Evolutionary conservation across 2,888 invertebrate species (phyloP).

Genomic region (Bursaphelenchus okinawaensis): DNA sequence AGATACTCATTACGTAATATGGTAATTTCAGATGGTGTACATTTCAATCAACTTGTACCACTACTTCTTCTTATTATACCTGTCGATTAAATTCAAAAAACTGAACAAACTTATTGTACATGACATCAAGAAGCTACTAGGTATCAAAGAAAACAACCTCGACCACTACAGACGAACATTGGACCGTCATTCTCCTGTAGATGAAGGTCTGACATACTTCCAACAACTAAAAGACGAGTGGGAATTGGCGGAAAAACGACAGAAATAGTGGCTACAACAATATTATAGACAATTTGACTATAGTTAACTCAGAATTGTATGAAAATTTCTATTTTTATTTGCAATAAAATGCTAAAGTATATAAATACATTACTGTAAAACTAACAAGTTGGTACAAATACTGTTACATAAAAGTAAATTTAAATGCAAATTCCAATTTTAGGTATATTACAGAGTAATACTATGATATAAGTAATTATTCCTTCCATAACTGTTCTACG

Average conservation of each 20-base stretch:
- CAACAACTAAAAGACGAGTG: not conserved
- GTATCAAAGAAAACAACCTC: not conserved
- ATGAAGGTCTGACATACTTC: not conserved
- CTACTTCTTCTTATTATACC: not conserved
- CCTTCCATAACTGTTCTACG: constrained; percentile 29
- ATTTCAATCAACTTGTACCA: not conserved
- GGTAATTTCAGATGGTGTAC: not conserved
- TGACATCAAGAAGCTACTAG: not conserved
- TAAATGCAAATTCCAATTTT: not conserved
- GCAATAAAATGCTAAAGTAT: not conserved
- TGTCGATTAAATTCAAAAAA: not conserved
- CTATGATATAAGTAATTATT: not conserved
- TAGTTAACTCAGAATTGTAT: too few species aligned
- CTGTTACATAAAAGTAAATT: not conserved
- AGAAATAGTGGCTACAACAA: too few species aligned
- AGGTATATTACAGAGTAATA: not conserved
- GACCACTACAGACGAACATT: not conserved
- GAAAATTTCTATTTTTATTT: not conserved
- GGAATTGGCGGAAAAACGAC: not conserved
- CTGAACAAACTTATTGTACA: not conserved
- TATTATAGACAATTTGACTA: not conserved
- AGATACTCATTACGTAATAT: not conserved
- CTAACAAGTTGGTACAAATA: too few species aligned
- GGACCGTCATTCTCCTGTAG: not conserved
- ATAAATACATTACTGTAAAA: too few species aligned